These are phyloP conservation scores for Lepidurus arcticus DNA, from an alignment of 1,140 invertebrate species.

Conservation along the genomic window DNA sequence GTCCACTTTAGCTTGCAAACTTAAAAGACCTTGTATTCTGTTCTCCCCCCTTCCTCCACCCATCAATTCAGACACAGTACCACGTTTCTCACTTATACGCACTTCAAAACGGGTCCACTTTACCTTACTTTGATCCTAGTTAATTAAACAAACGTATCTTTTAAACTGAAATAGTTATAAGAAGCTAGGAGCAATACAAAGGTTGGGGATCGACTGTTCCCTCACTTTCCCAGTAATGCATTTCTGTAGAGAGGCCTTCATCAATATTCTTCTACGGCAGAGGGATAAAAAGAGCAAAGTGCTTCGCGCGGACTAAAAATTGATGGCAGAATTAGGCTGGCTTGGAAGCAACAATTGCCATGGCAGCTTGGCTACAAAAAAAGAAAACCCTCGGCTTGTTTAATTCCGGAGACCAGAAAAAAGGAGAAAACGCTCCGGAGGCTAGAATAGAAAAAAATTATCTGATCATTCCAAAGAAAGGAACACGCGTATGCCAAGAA, in stretches of 20 bases:
- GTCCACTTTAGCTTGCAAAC: background rate
- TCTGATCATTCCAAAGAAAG: background rate
- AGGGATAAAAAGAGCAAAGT: background rate
- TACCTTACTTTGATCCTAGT: too few species aligned
- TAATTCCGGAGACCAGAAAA: background rate
- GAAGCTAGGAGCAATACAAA: too few species aligned
- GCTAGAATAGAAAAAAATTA: background rate
- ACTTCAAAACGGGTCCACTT: too few species aligned
- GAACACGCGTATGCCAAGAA: background rate
- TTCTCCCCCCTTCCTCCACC: too few species aligned
- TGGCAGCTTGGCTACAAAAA: background rate
- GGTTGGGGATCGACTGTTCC: too few species aligned
- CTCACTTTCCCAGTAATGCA: background rate
- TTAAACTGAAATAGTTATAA: too few species aligned
- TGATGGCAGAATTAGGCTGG: background rate
- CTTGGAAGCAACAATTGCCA: conserved; percentile 1
- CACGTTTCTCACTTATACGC: too few species aligned
- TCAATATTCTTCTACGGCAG: background rate
- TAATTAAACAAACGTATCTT: too few species aligned
- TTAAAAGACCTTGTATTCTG: background rate
- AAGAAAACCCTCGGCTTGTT: background rate
- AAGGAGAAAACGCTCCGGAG: background rate
- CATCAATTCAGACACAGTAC: too few species aligned
- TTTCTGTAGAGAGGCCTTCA: background rate
- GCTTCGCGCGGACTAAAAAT: background rate